These are phyloP conservation scores for Cantharis lateralis DNA, from an alignment of 2,888 invertebrate genomes.

Conservation along the genomic window DNA sequence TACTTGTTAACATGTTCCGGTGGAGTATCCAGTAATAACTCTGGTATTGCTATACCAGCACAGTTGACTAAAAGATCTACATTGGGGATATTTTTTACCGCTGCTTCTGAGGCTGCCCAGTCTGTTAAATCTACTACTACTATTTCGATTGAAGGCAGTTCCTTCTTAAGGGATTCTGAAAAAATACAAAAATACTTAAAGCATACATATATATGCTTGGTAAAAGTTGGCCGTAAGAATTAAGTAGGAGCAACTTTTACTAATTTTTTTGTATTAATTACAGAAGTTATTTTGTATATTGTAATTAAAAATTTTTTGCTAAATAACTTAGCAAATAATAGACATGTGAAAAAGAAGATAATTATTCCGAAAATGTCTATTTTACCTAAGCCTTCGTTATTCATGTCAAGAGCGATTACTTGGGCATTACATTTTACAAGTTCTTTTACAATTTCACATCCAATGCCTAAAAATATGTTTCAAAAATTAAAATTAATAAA, in stretches of 20 bases:
- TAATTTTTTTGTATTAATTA: too few species aligned
- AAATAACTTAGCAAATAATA: too few species aligned
- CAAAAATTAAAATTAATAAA: neutral
- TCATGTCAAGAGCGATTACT: conserved; percentile 78
- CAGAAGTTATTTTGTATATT: too few species aligned
- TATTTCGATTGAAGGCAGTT: conserved; percentile 67
- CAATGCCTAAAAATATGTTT: conserved; percentile 56
- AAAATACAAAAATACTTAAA: neutral
- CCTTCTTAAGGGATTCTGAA: conserved; percentile 59
- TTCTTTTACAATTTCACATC: conserved; percentile 69
- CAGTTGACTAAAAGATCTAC: conserved; percentile 90
- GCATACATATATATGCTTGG: neutral
- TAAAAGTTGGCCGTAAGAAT: too few species aligned
- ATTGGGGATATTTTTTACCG: conserved; percentile 63
- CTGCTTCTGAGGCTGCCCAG: conserved; percentile 74
- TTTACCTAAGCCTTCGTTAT: conserved; percentile 63
- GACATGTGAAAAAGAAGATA: too few species aligned
- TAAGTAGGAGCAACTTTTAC: too few species aligned
- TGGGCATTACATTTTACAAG: conserved; percentile 72
- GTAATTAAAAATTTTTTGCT: too few species aligned
- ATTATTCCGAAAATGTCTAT: too few species aligned
- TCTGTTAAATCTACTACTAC: conserved; percentile 73
- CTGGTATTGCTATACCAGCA: conserved; percentile 75
- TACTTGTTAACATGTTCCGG: conserved; percentile 75
- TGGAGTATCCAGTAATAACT: conserved; percentile 71